Evolutionary conservation across 2,797 vertebrate genomes (phyloP), one percentile per base, ranked within the genome.

Genomic region (Gallinago solitaria): DNA sequence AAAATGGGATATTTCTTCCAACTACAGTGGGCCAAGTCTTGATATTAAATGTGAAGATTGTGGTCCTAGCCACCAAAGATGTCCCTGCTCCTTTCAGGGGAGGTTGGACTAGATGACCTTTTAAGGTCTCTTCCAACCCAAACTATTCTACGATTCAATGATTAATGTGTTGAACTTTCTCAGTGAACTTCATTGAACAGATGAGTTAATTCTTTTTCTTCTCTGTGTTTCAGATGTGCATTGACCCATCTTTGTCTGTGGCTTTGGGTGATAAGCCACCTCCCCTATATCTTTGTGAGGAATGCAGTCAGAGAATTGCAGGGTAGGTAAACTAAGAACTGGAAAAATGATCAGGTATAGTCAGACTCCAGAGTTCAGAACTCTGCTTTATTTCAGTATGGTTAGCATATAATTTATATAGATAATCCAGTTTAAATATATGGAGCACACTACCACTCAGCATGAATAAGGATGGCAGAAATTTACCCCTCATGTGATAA

Each of bases 191-290:
- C 77, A 12, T 3, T 81, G 67, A 93, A 82, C 33, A 78, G n/a
- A 67, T 50, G 8, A 41, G 33, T 75, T 96, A 63, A 95, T 91
- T 88, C 27, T 94, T 79, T 82, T 83, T 89, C 82, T 95, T 71
- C 12, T 90, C 76, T 59, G 4, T 92, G 35, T 98, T 98, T 96
- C 98, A 99, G 99, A 99, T 99, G 99, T 99, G 99, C 95, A 99
- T 99, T 97, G 99, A 99, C 94, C 99, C 99, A 16, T 99, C 99
- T 54, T 98, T 99, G 83, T 99, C 99, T 28, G 99, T 99, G 95
- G 99, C 99, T 94, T 97, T 99, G 97, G 99, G 99, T 97, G 99
- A 99, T 98, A 99, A 99, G 70, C 99, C 99, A 37, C 99, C 99
- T 82, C 99, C 99, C 27, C 96, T 99, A 37, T 99, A 99, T 93